Percentiles rank a stretch among this genome's conserved stretches.
Evolutionary conservation across 2,888 invertebrate genomes (phyloP).

Genomic region (Ochropacha duplaris): DNA sequence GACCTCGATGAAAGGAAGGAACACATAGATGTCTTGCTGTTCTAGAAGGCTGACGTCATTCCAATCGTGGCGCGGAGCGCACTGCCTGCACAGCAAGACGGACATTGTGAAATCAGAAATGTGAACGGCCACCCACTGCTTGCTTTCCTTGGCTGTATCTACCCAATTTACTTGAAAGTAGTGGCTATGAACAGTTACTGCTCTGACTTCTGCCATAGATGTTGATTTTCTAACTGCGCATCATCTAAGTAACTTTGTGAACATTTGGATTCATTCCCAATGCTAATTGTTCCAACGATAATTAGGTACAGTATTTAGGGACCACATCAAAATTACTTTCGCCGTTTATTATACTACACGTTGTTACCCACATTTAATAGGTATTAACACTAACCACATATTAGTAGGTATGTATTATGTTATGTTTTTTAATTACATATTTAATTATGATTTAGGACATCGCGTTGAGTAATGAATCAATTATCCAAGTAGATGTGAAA

Average conservation of each 20-base stretch:
- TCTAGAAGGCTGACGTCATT: conserved; percentile 81
- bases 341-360: conserved; percentile 28
- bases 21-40: conserved; percentile 63
- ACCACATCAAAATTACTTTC: conserved; percentile 42
- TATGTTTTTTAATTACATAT: background rate
- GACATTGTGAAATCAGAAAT: conserved; percentile 73
- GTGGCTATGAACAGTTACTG: conserved; percentile 78
- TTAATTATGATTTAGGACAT: background rate
- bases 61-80: conserved; percentile 62
- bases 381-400: background rate
- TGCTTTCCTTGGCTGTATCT: conserved; percentile 66
- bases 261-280: conserved; percentile 68
- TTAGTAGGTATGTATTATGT: background rate
- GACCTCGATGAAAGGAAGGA: conserved; percentile 75
- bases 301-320: conserved; percentile 79
- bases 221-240: conserved; percentile 71
- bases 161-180: conserved; percentile 73
- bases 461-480: background rate
- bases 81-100: conserved; percentile 64
- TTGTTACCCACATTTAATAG: background rate
- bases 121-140: conserved; percentile 80
- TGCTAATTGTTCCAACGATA: conserved; percentile 76
- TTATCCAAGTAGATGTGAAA: background rate
- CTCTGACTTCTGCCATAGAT: conserved; percentile 76
- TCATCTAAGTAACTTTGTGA: conserved; percentile 66